These are phyloP conservation scores for Aphaenogaster floridana DNA, from an alignment of 1,140 invertebrate genomes.

Conservation along the genomic window DNA sequence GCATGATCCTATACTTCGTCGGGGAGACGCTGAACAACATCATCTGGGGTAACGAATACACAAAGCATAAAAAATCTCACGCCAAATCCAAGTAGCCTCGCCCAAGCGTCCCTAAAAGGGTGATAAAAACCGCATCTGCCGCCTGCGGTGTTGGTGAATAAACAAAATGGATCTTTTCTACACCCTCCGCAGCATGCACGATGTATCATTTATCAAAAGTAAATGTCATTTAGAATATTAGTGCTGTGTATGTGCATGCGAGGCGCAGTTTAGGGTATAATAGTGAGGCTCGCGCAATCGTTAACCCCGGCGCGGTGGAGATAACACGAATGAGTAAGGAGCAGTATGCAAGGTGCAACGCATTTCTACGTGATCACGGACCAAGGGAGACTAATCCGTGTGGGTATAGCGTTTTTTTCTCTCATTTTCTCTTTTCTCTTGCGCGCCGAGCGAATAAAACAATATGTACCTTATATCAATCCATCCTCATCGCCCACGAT, in stretches of 20 bases:
- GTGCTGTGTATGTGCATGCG: conserved; percentile 65
- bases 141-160: conserved; percentile 81
- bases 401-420: conserved; percentile 18
- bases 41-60: conserved; percentile 90
- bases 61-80: conserved; percentile 82
- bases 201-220: conserved; percentile 24
- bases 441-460: conserved; percentile 19
- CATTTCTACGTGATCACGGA: conserved; percentile 35
- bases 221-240: conserved; percentile 28
- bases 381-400: conserved; percentile 66
- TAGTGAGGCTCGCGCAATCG: neutral
- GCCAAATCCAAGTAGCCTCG: conserved; percentile 83
- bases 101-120: conserved; percentile 73
- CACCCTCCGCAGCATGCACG: conserved; percentile 57
- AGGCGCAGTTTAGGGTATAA: conserved; percentile 17
- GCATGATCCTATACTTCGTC: conserved; percentile 89
- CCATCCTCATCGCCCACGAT: neutral
- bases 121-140: conserved; percentile 67
- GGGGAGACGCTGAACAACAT: conserved; percentile 91
- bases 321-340: conserved; percentile 33
- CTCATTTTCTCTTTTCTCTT: neutral
- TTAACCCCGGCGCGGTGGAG: conserved; percentile 40
- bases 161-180: conserved; percentile 61
- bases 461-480: conserved; percentile 28
- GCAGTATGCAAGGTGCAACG: conserved; percentile 59